These are phyloP conservation scores for Cephalotes varians DNA, from an alignment of 2,888 invertebrate species.

Conservation along the genomic window DNA sequence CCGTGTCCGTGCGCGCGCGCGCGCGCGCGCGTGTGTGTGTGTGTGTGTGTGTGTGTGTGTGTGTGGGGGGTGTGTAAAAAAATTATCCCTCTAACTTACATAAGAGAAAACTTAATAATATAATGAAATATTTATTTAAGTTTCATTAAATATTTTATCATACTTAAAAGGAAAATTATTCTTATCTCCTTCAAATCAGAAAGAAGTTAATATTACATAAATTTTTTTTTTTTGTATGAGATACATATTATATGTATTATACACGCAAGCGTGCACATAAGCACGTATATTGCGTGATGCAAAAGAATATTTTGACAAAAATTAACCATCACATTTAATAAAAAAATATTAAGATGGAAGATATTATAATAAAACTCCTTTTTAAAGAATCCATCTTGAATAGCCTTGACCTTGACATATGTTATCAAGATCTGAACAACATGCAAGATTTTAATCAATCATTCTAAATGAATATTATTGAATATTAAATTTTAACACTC, in stretches of 20 bases:
- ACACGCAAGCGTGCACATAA: not conserved
- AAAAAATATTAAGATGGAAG: too few relatives aligned
- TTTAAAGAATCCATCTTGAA: too few relatives aligned
- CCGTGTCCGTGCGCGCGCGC: too few relatives aligned
- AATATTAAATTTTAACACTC: too few relatives aligned
- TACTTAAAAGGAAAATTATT: not conserved
- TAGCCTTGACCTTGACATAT: too few relatives aligned
- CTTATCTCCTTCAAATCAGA: not conserved
- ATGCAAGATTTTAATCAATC: too few relatives aligned
- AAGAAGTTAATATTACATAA: not conserved
- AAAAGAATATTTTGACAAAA: not conserved
- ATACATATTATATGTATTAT: conserved; percentile 33
- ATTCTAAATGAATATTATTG: too few relatives aligned
- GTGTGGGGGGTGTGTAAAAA: not conserved
- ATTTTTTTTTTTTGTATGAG: not conserved
- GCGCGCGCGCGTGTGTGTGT: not conserved
- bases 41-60: not conserved
- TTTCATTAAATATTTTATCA: not conserved
- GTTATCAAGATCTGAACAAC: too few relatives aligned
- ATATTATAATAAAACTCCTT: too few relatives aligned
- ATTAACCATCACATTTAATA: too few relatives aligned
- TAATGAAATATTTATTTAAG: not conserved
- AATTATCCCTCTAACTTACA: not conserved
- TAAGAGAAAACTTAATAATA: not conserved
- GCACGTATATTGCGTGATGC: not conserved